These are phyloP conservation scores for Liolophura sinensis DNA, from an alignment of 1,140 invertebrate species.

Conservation along the genomic window DNA sequence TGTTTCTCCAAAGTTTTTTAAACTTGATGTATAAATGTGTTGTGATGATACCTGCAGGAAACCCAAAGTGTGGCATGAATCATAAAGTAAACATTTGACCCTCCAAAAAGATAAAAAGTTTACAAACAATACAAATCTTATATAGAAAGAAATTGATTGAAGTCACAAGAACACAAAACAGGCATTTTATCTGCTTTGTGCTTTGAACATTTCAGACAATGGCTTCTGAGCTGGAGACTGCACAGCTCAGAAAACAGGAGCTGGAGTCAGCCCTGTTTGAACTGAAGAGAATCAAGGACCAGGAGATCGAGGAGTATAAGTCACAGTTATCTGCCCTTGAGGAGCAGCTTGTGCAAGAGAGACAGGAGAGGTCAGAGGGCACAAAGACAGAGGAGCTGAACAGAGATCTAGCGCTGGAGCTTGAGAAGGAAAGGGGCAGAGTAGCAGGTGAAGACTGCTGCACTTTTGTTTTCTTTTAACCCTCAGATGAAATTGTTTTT, in stretches of 20 bases:
- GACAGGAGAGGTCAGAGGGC: conserved; percentile 17
- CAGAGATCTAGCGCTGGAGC: conserved; percentile 48
- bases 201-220: conserved; percentile 34
- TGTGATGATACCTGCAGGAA: too few relatives aligned
- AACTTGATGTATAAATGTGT: too few relatives aligned
- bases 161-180: background rate
- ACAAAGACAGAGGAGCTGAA: conserved; percentile 31
- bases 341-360: conserved; percentile 22
- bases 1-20: too few relatives aligned
- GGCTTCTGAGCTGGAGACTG: conserved; percentile 35
- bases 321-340: conserved; percentile 34
- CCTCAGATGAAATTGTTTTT: too few relatives aligned
- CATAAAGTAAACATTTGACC: background rate
- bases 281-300: conserved; percentile 26
- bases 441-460: conserved; percentile 48
- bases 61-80: too few relatives aligned
- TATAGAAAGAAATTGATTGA: too few relatives aligned
- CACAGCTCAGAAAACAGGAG: conserved; percentile 30
- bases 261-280: conserved; percentile 33
- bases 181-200: background rate
- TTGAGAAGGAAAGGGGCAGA: conserved; percentile 59
- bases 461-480: too few relatives aligned
- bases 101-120: too few relatives aligned
- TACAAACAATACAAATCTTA: too few relatives aligned
- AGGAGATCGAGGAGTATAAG: conserved; percentile 34